These are phyloP conservation scores for Psittacula cyanocephala DNA, from an alignment of 2,113 vertebrate species.

Conservation along the genomic window DNA sequence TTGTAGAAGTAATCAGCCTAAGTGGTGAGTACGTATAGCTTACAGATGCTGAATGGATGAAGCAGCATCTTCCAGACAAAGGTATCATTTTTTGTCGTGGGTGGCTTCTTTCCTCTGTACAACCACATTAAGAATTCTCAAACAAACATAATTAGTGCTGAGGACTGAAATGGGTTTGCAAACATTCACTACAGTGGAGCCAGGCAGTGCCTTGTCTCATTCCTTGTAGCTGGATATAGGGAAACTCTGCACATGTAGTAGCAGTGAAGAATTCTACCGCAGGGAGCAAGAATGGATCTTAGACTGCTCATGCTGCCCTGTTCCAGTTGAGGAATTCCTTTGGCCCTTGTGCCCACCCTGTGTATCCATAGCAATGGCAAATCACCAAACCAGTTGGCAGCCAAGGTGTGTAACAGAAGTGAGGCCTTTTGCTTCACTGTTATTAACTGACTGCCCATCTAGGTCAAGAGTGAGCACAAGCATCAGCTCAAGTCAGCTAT, in stretches of 20 bases:
- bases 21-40: background rate
- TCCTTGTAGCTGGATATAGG: background rate
- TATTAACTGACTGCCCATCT: constrained; percentile 16
- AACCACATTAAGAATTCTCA: background rate
- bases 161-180: background rate
- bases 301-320: background rate
- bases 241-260: background rate
- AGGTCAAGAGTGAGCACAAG: constrained; percentile 5
- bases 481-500: background rate
- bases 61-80: background rate
- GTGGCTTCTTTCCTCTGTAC: background rate
- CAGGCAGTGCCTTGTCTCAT: background rate
- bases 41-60: background rate
- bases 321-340: background rate
- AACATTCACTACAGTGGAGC: background rate
- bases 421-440: background rate
- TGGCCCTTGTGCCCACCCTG: background rate
- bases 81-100: background rate
- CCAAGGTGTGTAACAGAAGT: rapidly evolving
- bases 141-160: background rate
- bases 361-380: background rate
- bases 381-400: background rate
- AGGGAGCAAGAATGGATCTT: background rate
- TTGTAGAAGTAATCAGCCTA: constrained; percentile 27
- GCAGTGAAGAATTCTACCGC: background rate